phyloP scores from a whole-genome alignment of 2,888 invertebrate genomes.

The Homarus gammarus region DNA sequence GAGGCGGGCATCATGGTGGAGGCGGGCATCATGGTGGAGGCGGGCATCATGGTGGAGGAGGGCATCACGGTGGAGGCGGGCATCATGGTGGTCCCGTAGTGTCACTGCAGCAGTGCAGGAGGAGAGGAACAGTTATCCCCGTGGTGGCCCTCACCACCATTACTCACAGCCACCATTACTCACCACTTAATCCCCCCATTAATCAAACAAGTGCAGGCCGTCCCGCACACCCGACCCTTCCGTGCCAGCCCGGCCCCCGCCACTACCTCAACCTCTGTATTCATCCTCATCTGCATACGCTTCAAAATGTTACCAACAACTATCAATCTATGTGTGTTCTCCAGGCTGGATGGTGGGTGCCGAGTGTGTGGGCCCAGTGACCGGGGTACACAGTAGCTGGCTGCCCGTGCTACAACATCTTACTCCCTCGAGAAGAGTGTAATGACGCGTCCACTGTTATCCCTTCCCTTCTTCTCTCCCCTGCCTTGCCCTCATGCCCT shows the following conservation, averaged over 20 bases:
- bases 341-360: background rate
- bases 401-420: background rate
- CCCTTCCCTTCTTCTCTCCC: background rate
- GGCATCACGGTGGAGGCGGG: background rate
- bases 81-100: background rate
- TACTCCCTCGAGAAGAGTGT: background rate
- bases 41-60: background rate
- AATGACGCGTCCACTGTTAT: background rate
- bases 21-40: background rate
- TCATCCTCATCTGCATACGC: slow-evolving; percentile 22
- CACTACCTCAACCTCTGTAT: background rate
- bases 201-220: slow-evolving; percentile 54
- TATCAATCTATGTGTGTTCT: background rate
- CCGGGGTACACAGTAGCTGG: too few species aligned
- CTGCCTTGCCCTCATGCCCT: background rate
- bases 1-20: background rate
- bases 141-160: slow-evolving; percentile 31
- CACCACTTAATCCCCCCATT: slow-evolving; percentile 58
- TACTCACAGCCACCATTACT: slow-evolving; percentile 54
- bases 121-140: background rate
- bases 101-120: background rate
- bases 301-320: background rate
- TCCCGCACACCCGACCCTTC: slow-evolving; percentile 32
- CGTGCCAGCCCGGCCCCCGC: background rate
- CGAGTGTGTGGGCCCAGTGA: background rate